phyloP scores from a whole-genome alignment of 2,113 vertebrate species.

The Collichthys lucidus region DNA sequence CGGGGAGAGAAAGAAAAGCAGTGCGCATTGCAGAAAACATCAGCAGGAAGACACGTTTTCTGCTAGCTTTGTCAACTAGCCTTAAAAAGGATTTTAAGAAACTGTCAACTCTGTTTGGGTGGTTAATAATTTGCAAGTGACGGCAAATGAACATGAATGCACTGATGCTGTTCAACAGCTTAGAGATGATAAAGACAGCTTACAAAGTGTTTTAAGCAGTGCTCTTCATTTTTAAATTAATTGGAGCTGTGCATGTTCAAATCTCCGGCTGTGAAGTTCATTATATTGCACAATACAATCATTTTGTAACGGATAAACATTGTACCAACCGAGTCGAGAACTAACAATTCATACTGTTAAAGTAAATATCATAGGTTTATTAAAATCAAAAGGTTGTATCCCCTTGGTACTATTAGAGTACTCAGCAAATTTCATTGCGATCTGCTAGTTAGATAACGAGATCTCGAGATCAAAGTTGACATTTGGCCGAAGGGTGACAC shows the following conservation, averaged over 20 bases:
- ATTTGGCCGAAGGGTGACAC: neutral
- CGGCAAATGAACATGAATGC: neutral
- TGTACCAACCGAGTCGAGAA: neutral
- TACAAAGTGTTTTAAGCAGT: rapidly evolving
- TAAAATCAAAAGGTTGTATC: neutral
- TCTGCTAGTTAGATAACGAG: neutral
- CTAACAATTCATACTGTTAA: neutral
- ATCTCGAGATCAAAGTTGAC: neutral
- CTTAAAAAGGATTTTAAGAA: neutral
- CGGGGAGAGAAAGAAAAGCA: constrained; percentile 3
- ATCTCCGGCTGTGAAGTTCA: neutral
- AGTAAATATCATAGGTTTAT: constrained; percentile 7
- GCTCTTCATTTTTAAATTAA: neutral
- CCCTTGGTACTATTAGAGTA: neutral
- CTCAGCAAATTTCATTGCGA: neutral
- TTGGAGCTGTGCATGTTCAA: no score
- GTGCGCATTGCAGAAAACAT: neutral
- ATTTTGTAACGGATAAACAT: neutral
- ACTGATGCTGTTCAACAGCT: neutral
- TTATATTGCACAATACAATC: neutral
- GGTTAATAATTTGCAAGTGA: neutral
- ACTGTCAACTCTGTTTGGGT: no score
- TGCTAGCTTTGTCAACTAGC: neutral
- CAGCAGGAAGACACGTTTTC: neutral
- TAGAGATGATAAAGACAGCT: neutral